Evolutionary conservation across 2,797 vertebrate genomes (phyloP).

Genomic region (Menidia menidia): DNA sequence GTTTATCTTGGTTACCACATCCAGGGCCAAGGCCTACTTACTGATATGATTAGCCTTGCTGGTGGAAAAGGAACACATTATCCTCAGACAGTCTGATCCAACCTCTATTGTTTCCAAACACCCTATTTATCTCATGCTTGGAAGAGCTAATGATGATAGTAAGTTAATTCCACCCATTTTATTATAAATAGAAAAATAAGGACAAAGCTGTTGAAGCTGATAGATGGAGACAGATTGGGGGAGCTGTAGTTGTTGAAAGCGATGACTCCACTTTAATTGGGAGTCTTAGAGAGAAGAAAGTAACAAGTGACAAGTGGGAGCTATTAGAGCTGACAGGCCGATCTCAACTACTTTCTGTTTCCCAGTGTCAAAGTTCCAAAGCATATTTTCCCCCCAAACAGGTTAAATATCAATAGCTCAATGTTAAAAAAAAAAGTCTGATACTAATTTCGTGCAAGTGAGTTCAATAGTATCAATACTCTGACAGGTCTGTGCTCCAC

Average conservation of each 20-base stretch:
- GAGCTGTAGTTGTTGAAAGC: constrained; percentile 48
- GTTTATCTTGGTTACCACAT: constrained; percentile 73
- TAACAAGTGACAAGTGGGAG: constrained; percentile 57
- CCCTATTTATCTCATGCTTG: constrained; percentile 56
- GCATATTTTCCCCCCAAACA: constrained; percentile 38
- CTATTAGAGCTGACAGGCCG: constrained; percentile 68
- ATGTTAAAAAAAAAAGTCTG: constrained; percentile 8
- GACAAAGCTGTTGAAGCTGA: constrained; percentile 56
- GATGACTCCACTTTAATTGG: constrained; percentile 65
- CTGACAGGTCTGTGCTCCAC: constrained; percentile 37
- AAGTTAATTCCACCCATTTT: constrained; percentile 29
- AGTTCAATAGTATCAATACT: constrained; percentile 33
- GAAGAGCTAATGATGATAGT: constrained; percentile 52
- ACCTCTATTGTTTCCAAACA: constrained; percentile 65
- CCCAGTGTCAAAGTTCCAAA: constrained; percentile 38
- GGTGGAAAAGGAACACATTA: constrained; percentile 74
- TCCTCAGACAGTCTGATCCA: constrained; percentile 72
- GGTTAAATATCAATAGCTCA: constrained; percentile 40
- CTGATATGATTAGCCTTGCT: constrained; percentile 82
- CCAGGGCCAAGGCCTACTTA: constrained; percentile 78
- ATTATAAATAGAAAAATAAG: constrained; percentile 27
- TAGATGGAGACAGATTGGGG: constrained; percentile 53
- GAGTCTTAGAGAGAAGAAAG: constrained; percentile 53
- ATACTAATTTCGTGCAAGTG: constrained; percentile 9
- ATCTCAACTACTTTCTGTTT: constrained; percentile 55